Percentiles rank a stretch among this genome's conserved stretches.
phyloP scores from a whole-genome alignment of 2,797 vertebrate genomes.

The Momotus momota region DNA sequence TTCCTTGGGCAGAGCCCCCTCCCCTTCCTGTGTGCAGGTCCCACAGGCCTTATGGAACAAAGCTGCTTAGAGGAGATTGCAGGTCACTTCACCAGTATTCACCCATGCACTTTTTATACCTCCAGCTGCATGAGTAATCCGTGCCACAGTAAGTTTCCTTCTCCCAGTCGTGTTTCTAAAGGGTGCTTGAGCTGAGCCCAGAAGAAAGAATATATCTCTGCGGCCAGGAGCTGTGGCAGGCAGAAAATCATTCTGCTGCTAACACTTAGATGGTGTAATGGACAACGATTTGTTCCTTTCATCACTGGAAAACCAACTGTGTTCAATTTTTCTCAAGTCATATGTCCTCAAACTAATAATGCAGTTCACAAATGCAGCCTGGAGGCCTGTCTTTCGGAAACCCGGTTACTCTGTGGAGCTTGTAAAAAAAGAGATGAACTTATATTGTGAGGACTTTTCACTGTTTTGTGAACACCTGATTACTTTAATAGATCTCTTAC shows the following conservation, averaged over 20 bases:
- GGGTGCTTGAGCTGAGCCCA: fast-evolving
- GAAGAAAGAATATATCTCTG: neutral
- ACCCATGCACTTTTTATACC: neutral
- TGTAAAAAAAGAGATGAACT: neutral
- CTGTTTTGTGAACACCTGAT: neutral
- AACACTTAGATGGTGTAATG: neutral
- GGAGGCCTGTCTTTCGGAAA: neutral
- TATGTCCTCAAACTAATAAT: neutral
- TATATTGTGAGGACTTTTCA: neutral
- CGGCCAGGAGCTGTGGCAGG: neutral
- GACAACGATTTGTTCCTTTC: neutral
- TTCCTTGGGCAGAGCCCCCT: neutral
- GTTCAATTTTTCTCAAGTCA: neutral
- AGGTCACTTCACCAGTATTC: neutral
- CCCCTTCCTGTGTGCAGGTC: neutral
- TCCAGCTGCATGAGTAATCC: neutral
- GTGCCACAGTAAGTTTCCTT: neutral
- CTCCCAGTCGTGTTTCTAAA: neutral
- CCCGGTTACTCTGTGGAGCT: neutral
- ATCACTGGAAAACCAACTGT: neutral
- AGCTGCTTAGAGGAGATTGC: neutral
- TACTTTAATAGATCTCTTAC: neutral
- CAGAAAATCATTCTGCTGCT: neutral
- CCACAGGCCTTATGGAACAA: neutral
- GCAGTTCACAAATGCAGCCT: neutral